Conservation (phyloP, 2,113 vertebrate species). For the Anhinga anhinga region DNA sequence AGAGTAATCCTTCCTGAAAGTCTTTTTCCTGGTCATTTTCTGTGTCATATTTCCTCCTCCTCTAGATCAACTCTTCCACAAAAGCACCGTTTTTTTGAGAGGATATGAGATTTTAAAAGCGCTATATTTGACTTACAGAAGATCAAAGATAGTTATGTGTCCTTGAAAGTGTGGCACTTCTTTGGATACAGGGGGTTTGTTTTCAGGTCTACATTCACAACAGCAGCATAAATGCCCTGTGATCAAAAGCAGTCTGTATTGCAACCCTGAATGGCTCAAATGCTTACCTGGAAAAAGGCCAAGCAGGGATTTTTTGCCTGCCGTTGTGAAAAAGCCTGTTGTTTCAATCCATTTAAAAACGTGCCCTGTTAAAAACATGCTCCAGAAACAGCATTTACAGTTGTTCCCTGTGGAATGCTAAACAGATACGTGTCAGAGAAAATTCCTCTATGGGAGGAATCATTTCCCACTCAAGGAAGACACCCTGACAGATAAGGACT, state of each 20-base stretch:
- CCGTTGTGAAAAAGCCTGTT: not conserved
- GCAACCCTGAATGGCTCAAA: not conserved
- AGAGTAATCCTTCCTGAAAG: not conserved
- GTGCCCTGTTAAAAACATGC: not conserved
- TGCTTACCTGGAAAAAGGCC: not conserved
- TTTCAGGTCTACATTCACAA: not conserved
- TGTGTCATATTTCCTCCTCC: not conserved
- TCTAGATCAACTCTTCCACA: not conserved
- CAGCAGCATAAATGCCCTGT: not conserved
- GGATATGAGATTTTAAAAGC: not conserved
- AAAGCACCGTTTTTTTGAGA: not conserved
- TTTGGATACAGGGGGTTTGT: not conserved
- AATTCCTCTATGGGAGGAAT: not conserved
- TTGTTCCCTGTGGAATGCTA: not conserved
- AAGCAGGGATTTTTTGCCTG: not conserved
- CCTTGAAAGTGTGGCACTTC: not conserved
- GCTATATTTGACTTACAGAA: not conserved
- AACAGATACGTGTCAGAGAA: not conserved
- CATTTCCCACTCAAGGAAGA: not conserved
- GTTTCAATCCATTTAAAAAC: not conserved
- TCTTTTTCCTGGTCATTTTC: not conserved
- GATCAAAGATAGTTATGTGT: not conserved
- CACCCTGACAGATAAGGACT: not conserved
- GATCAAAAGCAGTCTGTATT: not conserved
- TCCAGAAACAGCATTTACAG: not conserved